Percentiles rank a stretch among this genome's conserved stretches.
phyloP scores from a whole-genome alignment of 2,113 vertebrate species.

The Tetrax tetrax region DNA sequence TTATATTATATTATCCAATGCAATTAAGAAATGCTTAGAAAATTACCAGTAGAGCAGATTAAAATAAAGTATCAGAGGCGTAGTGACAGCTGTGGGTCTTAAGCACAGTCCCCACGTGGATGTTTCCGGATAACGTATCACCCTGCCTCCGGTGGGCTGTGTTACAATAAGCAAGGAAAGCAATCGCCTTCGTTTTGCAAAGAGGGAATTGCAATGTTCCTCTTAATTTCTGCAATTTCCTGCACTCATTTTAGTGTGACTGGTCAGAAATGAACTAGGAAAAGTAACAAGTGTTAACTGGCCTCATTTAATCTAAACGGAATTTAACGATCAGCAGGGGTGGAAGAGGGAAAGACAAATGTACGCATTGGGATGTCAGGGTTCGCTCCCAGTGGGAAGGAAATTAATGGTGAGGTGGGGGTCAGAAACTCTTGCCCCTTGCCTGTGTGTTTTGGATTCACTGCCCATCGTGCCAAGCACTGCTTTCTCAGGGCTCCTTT shows the following conservation, averaged over 20 bases:
- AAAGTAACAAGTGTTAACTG: not conserved
- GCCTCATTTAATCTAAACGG: not conserved
- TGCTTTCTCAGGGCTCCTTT: not conserved
- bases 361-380: not conserved
- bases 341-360: not conserved
- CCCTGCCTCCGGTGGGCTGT: not conserved
- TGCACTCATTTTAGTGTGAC: not conserved
- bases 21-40: conserved; percentile 57
- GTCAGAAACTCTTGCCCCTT: not conserved
- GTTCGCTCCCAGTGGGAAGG: not conserved
- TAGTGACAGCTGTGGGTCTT: conserved; percentile 25
- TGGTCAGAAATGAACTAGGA: conserved; percentile 2
- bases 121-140: not conserved
- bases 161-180: not conserved
- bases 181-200: not conserved
- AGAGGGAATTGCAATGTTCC: not conserved
- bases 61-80: not conserved
- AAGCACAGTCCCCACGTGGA: not conserved
- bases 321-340: not conserved
- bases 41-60: conserved; percentile 49
- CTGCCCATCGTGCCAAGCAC: not conserved
- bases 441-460: not conserved
- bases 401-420: not conserved
- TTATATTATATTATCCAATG: conserved; percentile 33
- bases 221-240: not conserved